phyloP scores from a whole-genome alignment of 2,888 invertebrate genomes.

The Cylindroiulus punctatus region DNA sequence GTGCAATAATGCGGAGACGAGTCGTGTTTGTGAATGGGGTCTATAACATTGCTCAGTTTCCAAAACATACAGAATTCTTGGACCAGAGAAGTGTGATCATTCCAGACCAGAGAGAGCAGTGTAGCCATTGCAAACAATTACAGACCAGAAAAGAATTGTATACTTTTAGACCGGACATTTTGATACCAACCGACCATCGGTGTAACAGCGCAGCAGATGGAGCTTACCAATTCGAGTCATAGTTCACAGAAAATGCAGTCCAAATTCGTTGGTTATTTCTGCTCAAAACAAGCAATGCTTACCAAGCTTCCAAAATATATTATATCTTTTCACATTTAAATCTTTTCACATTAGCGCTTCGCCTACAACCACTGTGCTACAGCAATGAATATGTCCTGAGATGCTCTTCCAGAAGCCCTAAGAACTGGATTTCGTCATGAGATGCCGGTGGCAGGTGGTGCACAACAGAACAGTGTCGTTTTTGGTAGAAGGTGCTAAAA shows the following conservation, averaged over 20 bases:
- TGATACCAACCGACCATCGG: too few relatives aligned
- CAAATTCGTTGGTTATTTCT: too few relatives aligned
- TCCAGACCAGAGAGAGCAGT: background rate
- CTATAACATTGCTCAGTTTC: background rate
- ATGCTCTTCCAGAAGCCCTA: background rate
- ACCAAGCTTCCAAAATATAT: background rate
- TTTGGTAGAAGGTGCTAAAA: conserved; percentile 55
- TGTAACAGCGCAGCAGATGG: background rate
- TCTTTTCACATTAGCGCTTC: background rate
- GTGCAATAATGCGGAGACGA: too few relatives aligned
- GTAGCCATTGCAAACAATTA: too few relatives aligned
- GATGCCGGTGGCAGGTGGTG: conserved; percentile 50
- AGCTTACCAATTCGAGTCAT: background rate
- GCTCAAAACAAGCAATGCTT: background rate
- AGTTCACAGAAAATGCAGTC: background rate
- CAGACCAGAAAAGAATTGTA: too few relatives aligned
- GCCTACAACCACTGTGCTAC: background rate
- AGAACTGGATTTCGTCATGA: conserved; percentile 22
- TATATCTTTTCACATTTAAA: conserved; percentile 14
- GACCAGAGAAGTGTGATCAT: background rate
- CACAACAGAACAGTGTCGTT: conserved; percentile 55
- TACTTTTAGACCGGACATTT: too few relatives aligned
- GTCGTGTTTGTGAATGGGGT: too few relatives aligned
- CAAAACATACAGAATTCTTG: too few relatives aligned
- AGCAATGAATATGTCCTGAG: background rate